These are phyloP conservation scores for Sternotherus odoratus DNA, from an alignment of 2,797 vertebrate genomes.

Conservation along the genomic window DNA sequence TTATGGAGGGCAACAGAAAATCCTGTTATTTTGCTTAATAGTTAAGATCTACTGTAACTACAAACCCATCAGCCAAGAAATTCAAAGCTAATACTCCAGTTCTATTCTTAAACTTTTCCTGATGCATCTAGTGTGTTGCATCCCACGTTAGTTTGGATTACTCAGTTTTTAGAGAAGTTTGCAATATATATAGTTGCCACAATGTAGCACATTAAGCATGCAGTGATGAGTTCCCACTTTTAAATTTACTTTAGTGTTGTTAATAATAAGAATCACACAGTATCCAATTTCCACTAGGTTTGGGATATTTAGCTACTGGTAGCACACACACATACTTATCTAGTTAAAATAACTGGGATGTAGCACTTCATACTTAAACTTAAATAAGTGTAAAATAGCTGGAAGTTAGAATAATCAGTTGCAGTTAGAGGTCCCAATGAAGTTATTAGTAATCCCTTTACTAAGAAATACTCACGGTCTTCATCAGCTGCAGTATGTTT, in stretches of 20 bases:
- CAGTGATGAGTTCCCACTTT: neutral
- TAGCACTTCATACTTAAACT: neutral
- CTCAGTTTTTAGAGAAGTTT: accelerated
- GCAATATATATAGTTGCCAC: neutral
- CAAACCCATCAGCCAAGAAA: neutral
- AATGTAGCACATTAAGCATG: neutral
- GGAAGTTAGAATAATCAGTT: neutral
- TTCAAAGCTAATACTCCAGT: neutral
- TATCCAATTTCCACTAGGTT: accelerated
- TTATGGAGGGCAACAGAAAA: neutral
- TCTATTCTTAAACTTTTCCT: neutral
- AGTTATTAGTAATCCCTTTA: neutral
- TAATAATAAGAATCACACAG: accelerated
- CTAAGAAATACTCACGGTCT: neutral
- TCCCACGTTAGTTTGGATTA: neutral
- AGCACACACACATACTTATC: accelerated
- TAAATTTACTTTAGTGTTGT: neutral
- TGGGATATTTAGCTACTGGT: neutral
- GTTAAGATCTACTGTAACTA: neutral
- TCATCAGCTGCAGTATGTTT: neutral
- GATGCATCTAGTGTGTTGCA: accelerated
- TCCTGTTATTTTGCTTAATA: neutral
- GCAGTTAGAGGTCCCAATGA: neutral
- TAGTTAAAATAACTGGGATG: neutral
- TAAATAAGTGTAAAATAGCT: neutral